Base-by-base conservation (phyloP, 2,888 invertebrate genomes). In the Drosophila fulvimacula region DNA sequence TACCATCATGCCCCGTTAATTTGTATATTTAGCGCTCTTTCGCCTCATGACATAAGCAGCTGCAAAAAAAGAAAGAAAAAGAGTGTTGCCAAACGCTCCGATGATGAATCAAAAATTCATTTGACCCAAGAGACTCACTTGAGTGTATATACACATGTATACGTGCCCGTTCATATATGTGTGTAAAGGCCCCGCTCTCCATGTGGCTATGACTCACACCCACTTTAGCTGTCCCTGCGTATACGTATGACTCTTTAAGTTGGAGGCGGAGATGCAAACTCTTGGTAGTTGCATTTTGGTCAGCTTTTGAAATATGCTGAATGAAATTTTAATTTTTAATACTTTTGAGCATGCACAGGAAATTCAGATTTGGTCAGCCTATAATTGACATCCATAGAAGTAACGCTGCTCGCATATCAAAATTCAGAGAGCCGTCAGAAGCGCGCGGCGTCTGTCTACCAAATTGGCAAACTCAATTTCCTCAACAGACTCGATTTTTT, bases 41-140 rank as follows among this genome's bases (percentile, higher is more conserved):
- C 13, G 21, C 44, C 66, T 44, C 55, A 24, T 85, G 86, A 80
- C 86, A 80, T 80, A 80, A 85, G 70, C 86, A 75, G 68, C 48
- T 74, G 32, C 41, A 64, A 81, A 58, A 51, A 27, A 44, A 59
- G 81, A 55, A 44, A 24, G 61, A 62, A 39, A 24, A 55, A 41
- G n/a, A 55, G 39, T 65, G 15, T 67, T 65, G 62, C 57, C 21
- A 73, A 48, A 58, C 53, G 44, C 11, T 53, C 27, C 44, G 59
- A 75, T 79, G 76, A 80, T 72, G 66, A 68, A 68, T 83, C 78
- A 61, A 65, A 58, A 27, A 44, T 30, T 34, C 32, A 44, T 44
- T 60, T 67, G 68, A 67, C 68, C 44, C 63, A 42, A 44, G 30
- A 48, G 32, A 46, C 55, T 55, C 27, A 41, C 36, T n/a, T 4